A percentile compares a stretch with the other conserved stretches of the same genome.
These are phyloP conservation scores for Neogobius melanostomus DNA, from an alignment of 2,113 vertebrate species.

Conservation along the genomic window DNA sequence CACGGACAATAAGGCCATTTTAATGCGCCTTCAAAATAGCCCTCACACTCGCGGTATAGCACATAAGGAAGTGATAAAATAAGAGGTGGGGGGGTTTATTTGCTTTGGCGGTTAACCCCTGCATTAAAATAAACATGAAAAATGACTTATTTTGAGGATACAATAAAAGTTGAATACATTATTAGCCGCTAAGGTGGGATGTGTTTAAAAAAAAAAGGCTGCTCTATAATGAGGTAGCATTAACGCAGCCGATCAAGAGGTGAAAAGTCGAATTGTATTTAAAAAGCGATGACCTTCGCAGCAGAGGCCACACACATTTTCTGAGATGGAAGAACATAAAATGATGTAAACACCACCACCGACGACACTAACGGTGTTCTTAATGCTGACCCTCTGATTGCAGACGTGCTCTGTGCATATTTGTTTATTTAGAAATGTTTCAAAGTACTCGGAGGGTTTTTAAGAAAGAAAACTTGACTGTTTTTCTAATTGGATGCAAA, in stretches of 20 bases:
- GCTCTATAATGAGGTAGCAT: not conserved
- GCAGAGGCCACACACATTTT: not conserved
- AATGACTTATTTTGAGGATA: not conserved
- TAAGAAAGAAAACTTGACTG: no score
- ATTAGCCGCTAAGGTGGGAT: not conserved
- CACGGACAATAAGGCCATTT: not conserved
- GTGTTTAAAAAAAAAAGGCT: not conserved
- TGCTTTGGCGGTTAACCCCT: not conserved
- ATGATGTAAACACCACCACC: not conserved
- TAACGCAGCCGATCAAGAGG: not conserved
- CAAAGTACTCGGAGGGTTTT: no score
- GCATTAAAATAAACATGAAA: not conserved
- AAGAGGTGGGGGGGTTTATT: not conserved
- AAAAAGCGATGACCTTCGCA: not conserved
- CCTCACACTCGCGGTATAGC: not conserved
- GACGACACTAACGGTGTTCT: no score
- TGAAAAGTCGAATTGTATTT: not conserved
- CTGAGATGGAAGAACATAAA: not conserved
- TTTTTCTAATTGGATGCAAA: no score
- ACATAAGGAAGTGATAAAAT: not conserved
- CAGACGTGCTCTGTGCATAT: no score
- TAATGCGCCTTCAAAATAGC: not conserved
- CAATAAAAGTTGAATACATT: not conserved
- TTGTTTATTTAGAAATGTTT: no score
- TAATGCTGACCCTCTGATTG: no score